Evolutionary conservation across 2,113 vertebrate genomes (phyloP).

Genomic region (Raja brachyura): DNA sequence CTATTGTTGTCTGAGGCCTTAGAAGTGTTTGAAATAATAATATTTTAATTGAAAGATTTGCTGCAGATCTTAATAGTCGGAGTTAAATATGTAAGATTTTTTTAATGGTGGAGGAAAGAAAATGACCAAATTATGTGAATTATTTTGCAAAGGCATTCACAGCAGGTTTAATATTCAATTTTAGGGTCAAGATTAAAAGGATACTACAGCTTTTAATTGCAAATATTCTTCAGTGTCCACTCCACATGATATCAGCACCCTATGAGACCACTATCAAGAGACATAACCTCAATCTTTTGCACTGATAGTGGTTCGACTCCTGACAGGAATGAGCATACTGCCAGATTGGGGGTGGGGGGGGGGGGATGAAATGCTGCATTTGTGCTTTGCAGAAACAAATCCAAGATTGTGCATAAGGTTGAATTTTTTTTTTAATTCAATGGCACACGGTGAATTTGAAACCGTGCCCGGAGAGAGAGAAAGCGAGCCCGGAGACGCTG

Average conservation of each 20-base stretch:
- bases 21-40: not conserved
- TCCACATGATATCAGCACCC: conserved; percentile 17
- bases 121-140: not conserved
- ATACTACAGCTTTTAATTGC: conserved; percentile 26
- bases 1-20: not conserved
- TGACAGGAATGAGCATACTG: not conserved
- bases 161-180: conserved; percentile 21
- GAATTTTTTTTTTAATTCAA: not conserved
- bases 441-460: conserved; percentile 22
- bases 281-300: conserved; percentile 10
- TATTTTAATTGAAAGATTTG: not conserved
- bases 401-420: not conserved
- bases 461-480: not conserved
- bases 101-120: not conserved
- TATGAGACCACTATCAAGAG: conserved; percentile 26
- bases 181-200: conserved; percentile 31
- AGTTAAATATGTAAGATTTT: not conserved
- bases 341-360: not conserved
- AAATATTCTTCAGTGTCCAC: conserved; percentile 36
- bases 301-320: not conserved
- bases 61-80: not conserved
- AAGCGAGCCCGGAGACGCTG: not conserved
- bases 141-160: not conserved
- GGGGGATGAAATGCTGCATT: too few species aligned
- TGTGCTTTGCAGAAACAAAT: not conserved